These are phyloP conservation scores for Torymus tubicola DNA, from an alignment of 2,888 invertebrate genomes.

Conservation along the genomic window DNA sequence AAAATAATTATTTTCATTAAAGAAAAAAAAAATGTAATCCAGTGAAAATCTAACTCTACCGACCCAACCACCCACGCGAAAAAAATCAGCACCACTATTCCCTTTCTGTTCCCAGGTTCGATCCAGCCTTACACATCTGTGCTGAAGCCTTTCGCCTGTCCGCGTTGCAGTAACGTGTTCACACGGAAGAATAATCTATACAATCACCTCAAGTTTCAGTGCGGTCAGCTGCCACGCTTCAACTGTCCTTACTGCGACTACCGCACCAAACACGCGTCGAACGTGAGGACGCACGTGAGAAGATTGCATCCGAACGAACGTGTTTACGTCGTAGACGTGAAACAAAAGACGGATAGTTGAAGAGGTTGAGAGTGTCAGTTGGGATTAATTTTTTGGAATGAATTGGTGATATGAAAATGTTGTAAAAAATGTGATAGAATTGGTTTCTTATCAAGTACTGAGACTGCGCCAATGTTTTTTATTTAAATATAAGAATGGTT, in stretches of 20 bases:
- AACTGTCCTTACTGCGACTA: conserved; percentile 74
- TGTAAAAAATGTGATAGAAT: no score
- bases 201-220: conserved; percentile 72
- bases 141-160: conserved; percentile 64
- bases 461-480: no score
- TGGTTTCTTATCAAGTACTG: no score
- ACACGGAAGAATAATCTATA: conserved; percentile 72
- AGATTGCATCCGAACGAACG: conserved; percentile 67
- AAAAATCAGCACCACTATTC: conserved; percentile 7
- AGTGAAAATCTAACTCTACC: no score
- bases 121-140: no score
- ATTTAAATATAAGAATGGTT: no score
- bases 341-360: no score
- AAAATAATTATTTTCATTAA: no score
- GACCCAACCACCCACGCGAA: neutral
- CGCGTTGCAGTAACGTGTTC: conserved; percentile 71
- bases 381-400: no score
- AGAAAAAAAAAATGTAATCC: no score
- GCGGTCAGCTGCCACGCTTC: conserved; percentile 73
- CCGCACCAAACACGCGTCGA: conserved; percentile 72
- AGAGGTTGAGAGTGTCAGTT: no score
- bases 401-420: no score
- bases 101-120: conserved; percentile 45
- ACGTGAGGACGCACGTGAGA: conserved; percentile 71
- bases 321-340: conserved; percentile 69